Evolutionary conservation across 2,888 invertebrate species (phyloP).

Genomic region (Diplolepis rosae): DNA sequence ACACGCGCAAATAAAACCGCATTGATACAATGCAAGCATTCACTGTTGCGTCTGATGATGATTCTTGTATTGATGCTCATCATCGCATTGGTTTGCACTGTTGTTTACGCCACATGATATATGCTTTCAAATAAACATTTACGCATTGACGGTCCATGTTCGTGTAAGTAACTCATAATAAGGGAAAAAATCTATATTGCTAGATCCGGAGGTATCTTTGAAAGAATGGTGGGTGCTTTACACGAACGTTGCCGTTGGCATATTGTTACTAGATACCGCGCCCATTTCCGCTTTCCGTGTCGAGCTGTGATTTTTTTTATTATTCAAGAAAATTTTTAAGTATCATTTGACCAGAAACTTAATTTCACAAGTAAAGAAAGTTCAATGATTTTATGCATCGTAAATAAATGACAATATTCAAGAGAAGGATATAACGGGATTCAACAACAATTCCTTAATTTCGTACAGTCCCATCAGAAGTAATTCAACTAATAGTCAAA

Average conservation of each 20-base stretch:
- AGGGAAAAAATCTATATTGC: constrained; percentile 15
- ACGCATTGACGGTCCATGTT: background rate
- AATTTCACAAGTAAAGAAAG: too few relatives aligned
- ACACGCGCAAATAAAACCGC: constrained; percentile 61
- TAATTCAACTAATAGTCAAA: too few relatives aligned
- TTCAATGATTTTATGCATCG: too few relatives aligned
- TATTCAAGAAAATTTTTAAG: too few relatives aligned
- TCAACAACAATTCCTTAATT: too few relatives aligned
- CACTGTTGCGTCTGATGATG: background rate
- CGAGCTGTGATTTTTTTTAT: constrained; percentile 15
- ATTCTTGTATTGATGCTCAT: background rate
- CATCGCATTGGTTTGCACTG: background rate
- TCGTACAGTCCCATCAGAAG: too few relatives aligned
- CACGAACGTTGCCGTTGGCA: constrained; percentile 6
- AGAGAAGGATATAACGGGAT: too few relatives aligned
- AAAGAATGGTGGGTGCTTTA: constrained; percentile 8
- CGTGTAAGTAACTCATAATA: constrained; percentile 28
- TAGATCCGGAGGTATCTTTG: constrained; percentile 18
- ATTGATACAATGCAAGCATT: constrained; percentile 47
- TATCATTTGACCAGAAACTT: too few relatives aligned
- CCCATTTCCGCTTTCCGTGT: constrained; percentile 19
- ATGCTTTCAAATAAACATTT: constrained; percentile 1
- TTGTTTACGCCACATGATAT: background rate
- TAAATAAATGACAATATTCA: too few relatives aligned
- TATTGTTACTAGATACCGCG: constrained; percentile 16